Conservation (phyloP, 2,113 vertebrate species). For the Corynorhinus townsendii region DNA sequence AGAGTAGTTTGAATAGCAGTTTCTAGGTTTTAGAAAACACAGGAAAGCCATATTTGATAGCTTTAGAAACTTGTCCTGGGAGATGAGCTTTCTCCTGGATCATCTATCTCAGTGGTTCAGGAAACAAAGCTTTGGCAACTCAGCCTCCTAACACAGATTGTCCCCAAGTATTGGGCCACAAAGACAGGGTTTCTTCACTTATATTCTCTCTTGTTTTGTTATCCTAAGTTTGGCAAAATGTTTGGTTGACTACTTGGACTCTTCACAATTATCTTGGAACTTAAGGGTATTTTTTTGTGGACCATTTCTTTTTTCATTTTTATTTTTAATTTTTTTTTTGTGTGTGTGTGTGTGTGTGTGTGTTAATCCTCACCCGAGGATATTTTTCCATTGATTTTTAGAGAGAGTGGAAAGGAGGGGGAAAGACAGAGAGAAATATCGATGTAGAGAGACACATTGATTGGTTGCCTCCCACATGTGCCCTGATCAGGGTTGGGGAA, state of each 20-base stretch:
- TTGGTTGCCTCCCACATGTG: too few relatives aligned
- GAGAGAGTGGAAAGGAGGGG: too few relatives aligned
- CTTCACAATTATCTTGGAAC: background rate
- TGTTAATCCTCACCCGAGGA: too few relatives aligned
- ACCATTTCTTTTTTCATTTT: too few relatives aligned
- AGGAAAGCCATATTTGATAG: background rate
- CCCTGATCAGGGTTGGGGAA: too few relatives aligned
- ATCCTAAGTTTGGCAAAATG: background rate
- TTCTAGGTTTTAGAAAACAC: background rate
- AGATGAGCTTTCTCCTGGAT: background rate
- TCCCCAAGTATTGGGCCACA: background rate
- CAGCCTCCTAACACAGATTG: background rate
- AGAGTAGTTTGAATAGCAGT: background rate
- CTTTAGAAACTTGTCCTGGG: background rate
- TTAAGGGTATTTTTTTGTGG: background rate
- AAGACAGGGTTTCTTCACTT: background rate
- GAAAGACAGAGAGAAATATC: too few relatives aligned
- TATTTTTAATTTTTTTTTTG: too few relatives aligned
- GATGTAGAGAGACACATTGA: too few relatives aligned
- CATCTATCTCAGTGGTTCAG: background rate
- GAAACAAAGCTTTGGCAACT: background rate
- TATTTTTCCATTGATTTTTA: too few relatives aligned
- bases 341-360: too few relatives aligned
- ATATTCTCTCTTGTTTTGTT: background rate
- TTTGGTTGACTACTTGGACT: background rate